A percentile compares a stretch with the other conserved stretches of the same genome.
Evolutionary conservation across 64 coral and sea anemone species (phyloP).

Genomic region (Montipora sp.): DNA sequence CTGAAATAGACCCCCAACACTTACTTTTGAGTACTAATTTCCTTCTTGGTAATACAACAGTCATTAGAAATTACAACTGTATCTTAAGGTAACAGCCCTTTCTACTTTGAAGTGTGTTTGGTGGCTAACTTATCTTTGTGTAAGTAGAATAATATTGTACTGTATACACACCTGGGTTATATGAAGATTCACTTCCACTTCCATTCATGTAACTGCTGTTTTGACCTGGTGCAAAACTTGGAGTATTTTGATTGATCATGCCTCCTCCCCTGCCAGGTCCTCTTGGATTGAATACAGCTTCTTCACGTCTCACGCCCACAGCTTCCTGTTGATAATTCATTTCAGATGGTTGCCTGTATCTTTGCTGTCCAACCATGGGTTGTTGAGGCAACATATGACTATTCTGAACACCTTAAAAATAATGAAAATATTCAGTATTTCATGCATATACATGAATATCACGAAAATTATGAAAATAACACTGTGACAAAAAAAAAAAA

Average conservation of each 20-base stretch:
- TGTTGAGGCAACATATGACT: neutral
- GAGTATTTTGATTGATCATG: neutral
- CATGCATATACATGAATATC: neutral
- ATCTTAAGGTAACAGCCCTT: too few relatives aligned
- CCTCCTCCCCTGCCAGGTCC: constrained; percentile 28
- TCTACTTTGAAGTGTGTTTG: too few relatives aligned
- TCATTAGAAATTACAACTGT: too few relatives aligned
- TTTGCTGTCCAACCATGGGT: neutral
- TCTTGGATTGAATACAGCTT: constrained; percentile 27
- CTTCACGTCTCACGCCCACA: constrained; percentile 4
- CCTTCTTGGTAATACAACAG: too few relatives aligned
- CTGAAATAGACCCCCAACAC: too few relatives aligned
- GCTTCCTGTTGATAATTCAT: neutral
- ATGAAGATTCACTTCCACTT: neutral
- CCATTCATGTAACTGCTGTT: constrained; percentile 20
- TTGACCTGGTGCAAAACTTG: neutral
- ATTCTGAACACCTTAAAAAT: neutral
- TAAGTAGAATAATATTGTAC: too few relatives aligned
- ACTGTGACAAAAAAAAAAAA: too few relatives aligned
- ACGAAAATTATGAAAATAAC: too few relatives aligned
- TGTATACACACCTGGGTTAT: neutral
- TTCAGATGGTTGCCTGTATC: neutral
- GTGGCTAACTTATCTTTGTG: too few relatives aligned
- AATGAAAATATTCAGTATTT: neutral
- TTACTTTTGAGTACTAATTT: too few relatives aligned